phyloP scores from a whole-genome alignment of 2,113 vertebrate genomes.

The Protobothrops flavoviridis region DNA sequence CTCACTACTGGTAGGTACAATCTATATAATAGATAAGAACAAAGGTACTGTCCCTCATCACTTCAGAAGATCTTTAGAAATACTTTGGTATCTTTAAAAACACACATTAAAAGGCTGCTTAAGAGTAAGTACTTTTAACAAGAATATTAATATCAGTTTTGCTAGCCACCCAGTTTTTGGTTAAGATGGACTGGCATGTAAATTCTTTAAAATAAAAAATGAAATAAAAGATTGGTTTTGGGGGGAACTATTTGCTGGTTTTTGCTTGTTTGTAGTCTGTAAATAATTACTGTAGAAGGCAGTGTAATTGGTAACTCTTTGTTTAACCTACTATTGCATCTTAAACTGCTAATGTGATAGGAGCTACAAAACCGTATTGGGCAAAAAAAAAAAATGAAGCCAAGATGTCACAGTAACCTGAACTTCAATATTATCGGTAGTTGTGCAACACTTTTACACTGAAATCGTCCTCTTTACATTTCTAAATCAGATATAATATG shows the following conservation, averaged over 20 bases:
- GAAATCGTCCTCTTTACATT: neutral
- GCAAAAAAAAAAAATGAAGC: neutral
- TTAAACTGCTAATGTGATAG: neutral
- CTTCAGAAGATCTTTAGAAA: neutral
- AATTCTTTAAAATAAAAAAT: neutral
- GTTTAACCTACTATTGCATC: neutral
- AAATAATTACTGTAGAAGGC: neutral
- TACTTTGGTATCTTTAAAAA: neutral
- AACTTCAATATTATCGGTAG: neutral
- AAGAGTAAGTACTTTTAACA: neutral
- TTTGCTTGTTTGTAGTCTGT: neutral
- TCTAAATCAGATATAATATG: neutral
- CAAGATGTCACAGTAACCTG: slow-evolving; percentile 1
- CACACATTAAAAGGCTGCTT: neutral
- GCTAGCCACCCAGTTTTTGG: neutral
- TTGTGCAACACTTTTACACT: neutral
- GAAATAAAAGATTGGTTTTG: neutral
- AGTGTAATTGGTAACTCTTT: neutral
- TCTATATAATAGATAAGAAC: neutral
- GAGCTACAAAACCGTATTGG: neutral
- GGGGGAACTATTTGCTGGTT: neutral
- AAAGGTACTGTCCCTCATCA: neutral
- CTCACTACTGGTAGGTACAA: neutral
- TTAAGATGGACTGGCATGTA: neutral
- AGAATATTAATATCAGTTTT: neutral